Base-by-base conservation (phyloP, 2,797 vertebrate species). In the Lemur catta region DNA sequence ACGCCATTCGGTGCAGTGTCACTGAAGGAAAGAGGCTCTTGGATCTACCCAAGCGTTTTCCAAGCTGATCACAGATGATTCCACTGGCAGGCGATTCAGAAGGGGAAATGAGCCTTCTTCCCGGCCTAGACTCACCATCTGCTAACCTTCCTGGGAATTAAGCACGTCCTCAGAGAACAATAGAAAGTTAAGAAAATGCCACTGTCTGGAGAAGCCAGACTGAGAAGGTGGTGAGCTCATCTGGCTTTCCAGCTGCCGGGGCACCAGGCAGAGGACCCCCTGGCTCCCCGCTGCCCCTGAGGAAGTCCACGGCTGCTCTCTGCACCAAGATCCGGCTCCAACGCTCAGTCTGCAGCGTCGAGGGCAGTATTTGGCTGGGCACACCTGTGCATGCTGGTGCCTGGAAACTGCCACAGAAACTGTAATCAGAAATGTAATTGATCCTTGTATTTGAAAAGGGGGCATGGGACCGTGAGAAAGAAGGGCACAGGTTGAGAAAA, bases 321-420 rank as follows among this genome's bases (percentile, higher is more conserved):
- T 2, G 13, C 41, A 7, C 30, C 57, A 38, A 38, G 43, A 6
- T 22, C n/a, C 0, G 0, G 46, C 85, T 52, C 72, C n/a, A 8
- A 1, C 18, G 38, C 46, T 41, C 18, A 28, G 24, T 14, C 22
- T 52, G 26, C 4, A 28, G 48, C 24, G 14, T 61, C 1, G 12
- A 3, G 65, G 41, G 72, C 46, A 6, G 2, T 13, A 9, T 4
- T n/a, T 9, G 26, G 17, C 9, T 7, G 41, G 55, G 67, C 52
- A 67, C 30, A 52, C 4, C 14, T 59, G 14, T 33, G 28, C 59
- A 2, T 50, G 14, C 26, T 2, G 71, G 18, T 85, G 52, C 41
- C 75, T 59, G 22, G 72, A 46, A 92, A 63, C 82, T 12, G 30
- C 7, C 7, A 3, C 1, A 4, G 0, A 18, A 41, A 50, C 20